Conservation (phyloP, 1,140 invertebrate genomes). For the Penaeus indicus region DNA sequence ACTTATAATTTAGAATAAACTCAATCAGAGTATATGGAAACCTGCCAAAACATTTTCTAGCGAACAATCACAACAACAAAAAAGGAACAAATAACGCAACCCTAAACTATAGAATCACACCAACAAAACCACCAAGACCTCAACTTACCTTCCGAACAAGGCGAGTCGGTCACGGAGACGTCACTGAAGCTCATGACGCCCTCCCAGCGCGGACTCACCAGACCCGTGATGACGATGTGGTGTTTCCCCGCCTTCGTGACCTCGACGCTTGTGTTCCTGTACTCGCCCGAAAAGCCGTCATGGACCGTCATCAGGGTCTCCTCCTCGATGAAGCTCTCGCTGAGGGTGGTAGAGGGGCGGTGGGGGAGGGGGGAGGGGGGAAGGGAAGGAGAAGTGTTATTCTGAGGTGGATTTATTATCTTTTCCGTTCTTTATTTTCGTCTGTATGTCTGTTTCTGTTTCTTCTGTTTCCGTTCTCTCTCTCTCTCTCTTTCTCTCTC, state of each 20-base stretch:
- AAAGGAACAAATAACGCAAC: not conserved
- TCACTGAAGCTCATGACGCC: constrained; percentile 38
- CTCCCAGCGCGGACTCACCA: not conserved
- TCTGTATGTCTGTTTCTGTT: too few relatives aligned
- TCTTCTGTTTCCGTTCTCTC: too few relatives aligned
- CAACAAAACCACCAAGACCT: not conserved
- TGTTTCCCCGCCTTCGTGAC: not conserved
- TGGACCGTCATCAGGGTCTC: constrained; percentile 32
- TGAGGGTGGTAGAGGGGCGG: not conserved
- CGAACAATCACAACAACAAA: not conserved
- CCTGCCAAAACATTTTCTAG: too few relatives aligned
- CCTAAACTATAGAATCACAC: not conserved
- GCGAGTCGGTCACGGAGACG: constrained; percentile 17
- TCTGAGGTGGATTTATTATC: not conserved
- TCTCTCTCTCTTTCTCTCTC: too few relatives aligned
- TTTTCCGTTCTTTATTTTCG: too few relatives aligned
- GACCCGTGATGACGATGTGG: constrained; percentile 4
- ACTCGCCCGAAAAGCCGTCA: constrained; percentile 1
- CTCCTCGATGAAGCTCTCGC: not conserved
- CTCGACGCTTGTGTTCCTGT: constrained; percentile 35
- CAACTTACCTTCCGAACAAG: constrained; percentile 39
- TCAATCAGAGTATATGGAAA: too few relatives aligned
- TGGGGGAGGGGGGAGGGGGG: too few relatives aligned
- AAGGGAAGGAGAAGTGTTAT: too few relatives aligned
- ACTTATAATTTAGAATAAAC: not conserved